Evolutionary conservation across 1,140 invertebrate species (phyloP).

Genomic region (Acromyrmex charruanus): DNA sequence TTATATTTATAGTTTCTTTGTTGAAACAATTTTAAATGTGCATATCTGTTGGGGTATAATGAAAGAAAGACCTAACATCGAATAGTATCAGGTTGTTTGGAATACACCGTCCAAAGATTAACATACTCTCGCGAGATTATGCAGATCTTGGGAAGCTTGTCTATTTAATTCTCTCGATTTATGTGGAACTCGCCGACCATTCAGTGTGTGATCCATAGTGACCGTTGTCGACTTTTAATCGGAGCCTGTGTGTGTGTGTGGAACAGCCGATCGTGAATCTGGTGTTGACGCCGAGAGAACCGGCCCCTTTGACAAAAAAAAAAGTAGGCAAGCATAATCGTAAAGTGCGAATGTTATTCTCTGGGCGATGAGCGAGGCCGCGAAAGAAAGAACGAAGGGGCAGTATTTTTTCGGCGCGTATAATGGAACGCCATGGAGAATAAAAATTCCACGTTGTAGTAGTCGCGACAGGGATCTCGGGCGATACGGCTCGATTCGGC

Average conservation of each 20-base stretch:
- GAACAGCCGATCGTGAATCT: constrained; percentile 74
- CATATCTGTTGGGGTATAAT: not conserved
- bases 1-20: not conserved
- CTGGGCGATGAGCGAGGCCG: constrained; percentile 69
- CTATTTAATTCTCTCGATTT: constrained; percentile 75
- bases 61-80: not conserved
- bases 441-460: constrained; percentile 66
- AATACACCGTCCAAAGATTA: constrained; percentile 46
- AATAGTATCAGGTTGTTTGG: constrained; percentile 47
- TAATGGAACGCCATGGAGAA: constrained; percentile 58
- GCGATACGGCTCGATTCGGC: not conserved
- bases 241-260: constrained; percentile 11
- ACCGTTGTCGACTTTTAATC: constrained; percentile 55
- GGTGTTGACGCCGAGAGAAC: constrained; percentile 70
- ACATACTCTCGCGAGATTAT: constrained; percentile 51
- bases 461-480: constrained; percentile 65
- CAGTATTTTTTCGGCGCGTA: constrained; percentile 58
- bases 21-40: not conserved
- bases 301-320: constrained; percentile 69
- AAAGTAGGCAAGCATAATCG: constrained; percentile 76
- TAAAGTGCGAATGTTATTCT: constrained; percentile 78
- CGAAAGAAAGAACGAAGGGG: constrained; percentile 64
- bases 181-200: constrained; percentile 66
- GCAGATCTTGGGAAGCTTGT: constrained; percentile 60
- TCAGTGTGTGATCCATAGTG: constrained; percentile 27